Evolutionary conservation across 2,113 vertebrate species (phyloP).

Genomic region (Pyxicephalus adspersus): DNA sequence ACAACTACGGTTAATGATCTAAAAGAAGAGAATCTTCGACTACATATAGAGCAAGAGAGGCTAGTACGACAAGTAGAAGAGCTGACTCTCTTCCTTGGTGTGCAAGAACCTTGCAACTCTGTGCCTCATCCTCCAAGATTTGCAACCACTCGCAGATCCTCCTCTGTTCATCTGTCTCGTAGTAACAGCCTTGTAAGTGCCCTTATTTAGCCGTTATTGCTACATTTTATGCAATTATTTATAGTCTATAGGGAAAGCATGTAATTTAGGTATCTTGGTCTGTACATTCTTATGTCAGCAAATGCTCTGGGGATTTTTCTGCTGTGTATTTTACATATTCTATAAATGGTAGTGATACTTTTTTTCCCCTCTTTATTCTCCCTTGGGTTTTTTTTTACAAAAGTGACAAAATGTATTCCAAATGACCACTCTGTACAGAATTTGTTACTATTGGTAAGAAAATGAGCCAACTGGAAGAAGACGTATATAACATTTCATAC

Average conservation of each 20-base stretch:
- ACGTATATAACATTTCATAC: too few relatives aligned
- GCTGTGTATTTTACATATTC: background rate
- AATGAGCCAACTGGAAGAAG: too few relatives aligned
- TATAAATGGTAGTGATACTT: background rate
- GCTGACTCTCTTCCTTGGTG: conserved; percentile 70
- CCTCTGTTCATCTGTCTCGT: conserved; percentile 66
- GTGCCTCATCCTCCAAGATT: conserved; percentile 79
- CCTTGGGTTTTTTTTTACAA: background rate
- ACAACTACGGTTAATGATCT: conserved; percentile 69
- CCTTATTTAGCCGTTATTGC: background rate
- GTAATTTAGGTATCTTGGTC: background rate
- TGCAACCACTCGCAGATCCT: conserved; percentile 74
- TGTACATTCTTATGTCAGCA: background rate
- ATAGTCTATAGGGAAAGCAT: accelerated
- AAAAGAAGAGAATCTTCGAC: conserved; percentile 78
- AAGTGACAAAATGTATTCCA: too few relatives aligned
- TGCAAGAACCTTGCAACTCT: conserved; percentile 44
- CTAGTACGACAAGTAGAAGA: conserved; percentile 75
- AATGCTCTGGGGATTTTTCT: background rate
- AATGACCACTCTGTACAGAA: too few relatives aligned
- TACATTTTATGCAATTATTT: too few relatives aligned
- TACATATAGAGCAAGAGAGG: conserved; percentile 77
- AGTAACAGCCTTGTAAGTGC: conserved; percentile 75
- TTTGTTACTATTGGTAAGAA: too few relatives aligned
- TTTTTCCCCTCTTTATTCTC: background rate